Percentiles rank a stretch among this genome's conserved stretches.
phyloP scores from a whole-genome alignment of 2,888 invertebrate species.

The Tridacna crocea region DNA sequence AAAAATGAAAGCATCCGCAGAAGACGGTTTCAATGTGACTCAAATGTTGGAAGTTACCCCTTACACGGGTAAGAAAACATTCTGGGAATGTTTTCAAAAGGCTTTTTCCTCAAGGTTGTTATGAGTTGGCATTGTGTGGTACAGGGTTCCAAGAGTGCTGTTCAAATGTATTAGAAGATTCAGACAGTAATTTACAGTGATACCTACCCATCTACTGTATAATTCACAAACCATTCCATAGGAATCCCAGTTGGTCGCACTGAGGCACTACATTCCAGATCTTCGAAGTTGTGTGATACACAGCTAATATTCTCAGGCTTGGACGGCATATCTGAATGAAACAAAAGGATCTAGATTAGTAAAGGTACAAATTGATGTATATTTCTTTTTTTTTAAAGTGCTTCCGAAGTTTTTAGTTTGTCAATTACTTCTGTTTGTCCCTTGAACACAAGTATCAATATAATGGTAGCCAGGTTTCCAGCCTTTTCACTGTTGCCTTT shows the following conservation, averaged over 20 bases:
- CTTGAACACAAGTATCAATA: neutral
- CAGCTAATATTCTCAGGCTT: constrained; percentile 18
- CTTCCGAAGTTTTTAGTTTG: neutral
- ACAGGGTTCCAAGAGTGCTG: too few relatives aligned
- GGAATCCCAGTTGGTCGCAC: neutral
- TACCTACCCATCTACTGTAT: constrained; percentile 3
- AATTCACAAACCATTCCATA: constrained; percentile 6
- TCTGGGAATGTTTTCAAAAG: too few relatives aligned
- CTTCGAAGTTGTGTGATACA: neutral
- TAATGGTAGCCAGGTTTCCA: neutral
- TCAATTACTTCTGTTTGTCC: neutral
- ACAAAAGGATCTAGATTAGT: neutral
- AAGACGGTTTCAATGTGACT: too few relatives aligned
- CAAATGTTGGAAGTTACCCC: too few relatives aligned
- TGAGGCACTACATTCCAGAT: neutral
- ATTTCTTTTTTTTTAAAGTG: neutral
- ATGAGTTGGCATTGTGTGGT: too few relatives aligned
- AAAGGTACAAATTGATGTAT: neutral
- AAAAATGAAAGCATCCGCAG: too few relatives aligned
- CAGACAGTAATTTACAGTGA: neutral
- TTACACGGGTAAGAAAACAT: too few relatives aligned
- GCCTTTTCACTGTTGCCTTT: too few relatives aligned
- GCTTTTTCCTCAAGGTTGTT: too few relatives aligned
- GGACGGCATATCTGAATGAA: neutral
- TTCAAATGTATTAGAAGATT: too few relatives aligned